Conservation (phyloP, 2,797 vertebrate genomes). For the Epinephelus awoara region DNA sequence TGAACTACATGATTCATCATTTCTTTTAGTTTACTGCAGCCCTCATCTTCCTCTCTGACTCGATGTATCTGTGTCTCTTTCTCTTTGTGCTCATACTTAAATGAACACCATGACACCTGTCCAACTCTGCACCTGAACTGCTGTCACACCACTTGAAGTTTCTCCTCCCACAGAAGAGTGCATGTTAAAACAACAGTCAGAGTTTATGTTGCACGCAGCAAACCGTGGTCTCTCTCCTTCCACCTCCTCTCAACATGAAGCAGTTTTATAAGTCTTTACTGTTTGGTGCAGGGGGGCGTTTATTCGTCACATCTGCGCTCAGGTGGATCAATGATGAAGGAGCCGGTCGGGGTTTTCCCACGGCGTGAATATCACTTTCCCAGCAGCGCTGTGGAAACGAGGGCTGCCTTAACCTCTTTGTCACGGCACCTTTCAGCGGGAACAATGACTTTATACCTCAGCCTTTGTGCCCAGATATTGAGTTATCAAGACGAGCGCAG, state of each 20-base stretch:
- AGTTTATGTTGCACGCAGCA: not conserved
- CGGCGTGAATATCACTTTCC: slow-evolving; percentile 62
- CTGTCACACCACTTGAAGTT: not conserved
- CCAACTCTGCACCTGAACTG: not conserved
- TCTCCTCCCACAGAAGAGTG: not conserved
- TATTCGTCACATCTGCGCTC: slow-evolving; percentile 20
- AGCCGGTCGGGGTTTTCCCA: slow-evolving; percentile 45
- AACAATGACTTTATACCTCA: slow-evolving; percentile 67
- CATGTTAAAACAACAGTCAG: not conserved
- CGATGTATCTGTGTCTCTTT: too few species aligned
- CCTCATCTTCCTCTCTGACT: too few species aligned
- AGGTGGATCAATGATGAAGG: slow-evolving; percentile 22
- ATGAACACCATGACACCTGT: not conserved
- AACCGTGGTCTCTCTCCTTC: not conserved
- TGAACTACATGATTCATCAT: too few species aligned
- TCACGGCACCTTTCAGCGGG: slow-evolving; percentile 55
- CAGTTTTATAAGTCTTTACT: not conserved
- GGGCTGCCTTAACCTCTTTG: slow-evolving; percentile 67
- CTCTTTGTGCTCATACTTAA: not conserved
- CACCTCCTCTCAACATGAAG: not conserved
- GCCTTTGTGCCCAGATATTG: slow-evolving; percentile 68
- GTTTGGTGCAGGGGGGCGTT: not conserved
- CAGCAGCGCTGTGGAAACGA: slow-evolving; percentile 43
- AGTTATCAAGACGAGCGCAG: slow-evolving; percentile 45
- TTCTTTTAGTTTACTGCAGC: too few species aligned